Evolutionary conservation across 2,113 vertebrate genomes (phyloP).

Genomic region (Phylloscopus trochilus): DNA sequence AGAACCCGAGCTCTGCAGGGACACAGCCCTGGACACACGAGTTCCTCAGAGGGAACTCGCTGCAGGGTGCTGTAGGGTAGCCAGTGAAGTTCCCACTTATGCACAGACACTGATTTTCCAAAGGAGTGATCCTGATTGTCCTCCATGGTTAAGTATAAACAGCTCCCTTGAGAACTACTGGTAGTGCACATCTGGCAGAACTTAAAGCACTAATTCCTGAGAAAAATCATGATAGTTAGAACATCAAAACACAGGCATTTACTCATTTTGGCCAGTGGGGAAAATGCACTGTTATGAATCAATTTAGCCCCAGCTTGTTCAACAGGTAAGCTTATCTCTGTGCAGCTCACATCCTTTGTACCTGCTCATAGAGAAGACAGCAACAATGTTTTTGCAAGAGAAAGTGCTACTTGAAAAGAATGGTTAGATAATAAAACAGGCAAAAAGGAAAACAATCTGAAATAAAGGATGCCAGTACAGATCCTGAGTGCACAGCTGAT

Average conservation of each 20-base stretch:
- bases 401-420: neutral
- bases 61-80: neutral
- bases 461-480: neutral
- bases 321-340: neutral
- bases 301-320: neutral
- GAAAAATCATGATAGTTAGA: neutral
- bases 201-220: neutral
- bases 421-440: neutral
- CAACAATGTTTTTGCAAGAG: neutral
- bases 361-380: neutral
- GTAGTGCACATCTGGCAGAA: neutral
- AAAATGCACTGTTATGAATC: neutral
- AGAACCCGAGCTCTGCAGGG: fast-evolving
- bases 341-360: neutral
- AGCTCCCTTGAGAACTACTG: neutral
- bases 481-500: neutral
- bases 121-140: neutral
- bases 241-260: neutral
- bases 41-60: neutral
- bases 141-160: neutral
- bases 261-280: neutral
- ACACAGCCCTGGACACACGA: fast-evolving
- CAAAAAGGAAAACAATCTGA: neutral
- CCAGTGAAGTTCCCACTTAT: neutral
- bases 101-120: neutral